phyloP scores from a whole-genome alignment of 2,888 invertebrate species.

The Yponomeuta plumbellus region DNA sequence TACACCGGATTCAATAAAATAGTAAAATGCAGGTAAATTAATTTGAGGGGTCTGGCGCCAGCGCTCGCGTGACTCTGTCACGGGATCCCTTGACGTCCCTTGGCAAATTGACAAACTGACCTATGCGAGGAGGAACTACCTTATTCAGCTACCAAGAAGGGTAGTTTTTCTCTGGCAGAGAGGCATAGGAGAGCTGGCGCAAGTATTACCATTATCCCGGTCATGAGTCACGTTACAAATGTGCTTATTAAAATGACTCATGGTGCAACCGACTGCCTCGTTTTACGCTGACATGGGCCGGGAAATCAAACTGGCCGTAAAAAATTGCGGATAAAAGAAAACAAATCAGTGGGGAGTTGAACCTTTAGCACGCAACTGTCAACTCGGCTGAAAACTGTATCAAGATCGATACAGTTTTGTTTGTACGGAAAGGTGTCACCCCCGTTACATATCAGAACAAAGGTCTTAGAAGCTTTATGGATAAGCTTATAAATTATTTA shows the following conservation, averaged over 20 bases:
- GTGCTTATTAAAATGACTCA: conserved; percentile 60
- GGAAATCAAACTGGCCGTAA: conserved; percentile 13
- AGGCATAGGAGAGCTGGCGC: conserved; percentile 22
- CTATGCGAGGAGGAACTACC: conserved; percentile 3
- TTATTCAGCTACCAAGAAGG: not conserved
- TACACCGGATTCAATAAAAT: conserved; percentile 51
- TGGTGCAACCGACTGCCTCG: conserved; percentile 12
- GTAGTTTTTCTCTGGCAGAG: not conserved
- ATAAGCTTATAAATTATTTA: too few species aligned
- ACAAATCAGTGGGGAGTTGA: not conserved
- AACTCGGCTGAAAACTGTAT: not conserved
- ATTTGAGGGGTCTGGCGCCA: conserved; percentile 43
- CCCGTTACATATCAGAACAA: too few species aligned
- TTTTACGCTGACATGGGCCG: conserved; percentile 14
- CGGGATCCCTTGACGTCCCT: conserved; percentile 23
- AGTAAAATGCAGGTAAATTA: conserved; percentile 39
- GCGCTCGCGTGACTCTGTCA: conserved; percentile 54
- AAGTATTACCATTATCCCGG: conserved; percentile 53
- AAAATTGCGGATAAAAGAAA: conserved; percentile 6
- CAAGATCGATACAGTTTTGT: not conserved
- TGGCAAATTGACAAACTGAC: conserved; percentile 5
- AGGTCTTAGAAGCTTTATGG: too few species aligned
- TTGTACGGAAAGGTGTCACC: not conserved
- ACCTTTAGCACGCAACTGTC: not conserved
- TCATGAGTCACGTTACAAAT: conserved; percentile 63